These are phyloP conservation scores for Halocynthia roretzi DNA, from an alignment of 23 tunicate genomes.

Conservation along the genomic window DNA sequence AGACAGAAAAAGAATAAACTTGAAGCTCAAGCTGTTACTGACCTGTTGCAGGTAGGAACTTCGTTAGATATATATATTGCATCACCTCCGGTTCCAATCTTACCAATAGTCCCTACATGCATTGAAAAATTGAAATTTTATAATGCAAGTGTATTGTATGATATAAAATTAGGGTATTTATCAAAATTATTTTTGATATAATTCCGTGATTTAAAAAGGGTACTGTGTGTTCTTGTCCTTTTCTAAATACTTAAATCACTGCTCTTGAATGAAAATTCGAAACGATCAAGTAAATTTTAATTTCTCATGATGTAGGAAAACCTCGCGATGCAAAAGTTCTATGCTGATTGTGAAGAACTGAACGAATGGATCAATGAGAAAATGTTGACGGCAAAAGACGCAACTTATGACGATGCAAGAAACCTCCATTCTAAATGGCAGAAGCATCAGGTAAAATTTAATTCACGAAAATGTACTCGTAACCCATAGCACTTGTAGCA, in stretches of 20 bases:
- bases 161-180: too few species aligned
- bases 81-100: too few species aligned
- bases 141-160: too few species aligned
- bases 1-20: slow-evolving; percentile 52
- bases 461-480: too few species aligned
- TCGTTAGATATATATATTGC: neutral
- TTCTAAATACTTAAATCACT: too few species aligned
- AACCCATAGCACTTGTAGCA: too few species aligned
- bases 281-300: neutral
- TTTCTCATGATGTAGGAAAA: slow-evolving; percentile 44
- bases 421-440: slow-evolving; percentile 93
- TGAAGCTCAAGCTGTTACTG: slow-evolving; percentile 53
- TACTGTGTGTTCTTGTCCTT: too few species aligned
- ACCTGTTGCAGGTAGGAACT: slow-evolving; percentile 38
- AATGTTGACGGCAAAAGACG: slow-evolving; percentile 91
- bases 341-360: slow-evolving; percentile 88
- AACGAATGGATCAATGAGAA: slow-evolving; percentile 95
- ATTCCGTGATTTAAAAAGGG: too few species aligned
- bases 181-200: too few species aligned
- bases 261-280: neutral
- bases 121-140: too few species aligned
- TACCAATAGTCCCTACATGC: too few species aligned
- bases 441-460: slow-evolving; percentile 64
- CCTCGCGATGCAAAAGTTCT: slow-evolving; percentile 64
- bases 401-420: slow-evolving; percentile 89